Percentiles rank a stretch among this genome's conserved stretches.
Evolutionary conservation across 2,888 invertebrate species (phyloP).

Genomic region (Leptopilina syphax): DNA sequence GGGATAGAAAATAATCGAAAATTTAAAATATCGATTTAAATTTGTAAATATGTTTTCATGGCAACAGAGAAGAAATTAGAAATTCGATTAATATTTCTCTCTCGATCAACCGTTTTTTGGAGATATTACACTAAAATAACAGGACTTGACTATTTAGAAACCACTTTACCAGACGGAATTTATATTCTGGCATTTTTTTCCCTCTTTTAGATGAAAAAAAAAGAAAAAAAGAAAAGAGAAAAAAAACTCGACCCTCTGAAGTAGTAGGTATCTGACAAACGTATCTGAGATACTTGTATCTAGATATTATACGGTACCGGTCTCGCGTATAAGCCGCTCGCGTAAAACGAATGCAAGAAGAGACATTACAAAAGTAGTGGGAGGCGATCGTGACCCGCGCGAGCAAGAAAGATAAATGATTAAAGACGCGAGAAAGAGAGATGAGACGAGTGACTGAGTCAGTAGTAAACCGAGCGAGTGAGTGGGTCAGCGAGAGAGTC

Average conservation of each 20-base stretch:
- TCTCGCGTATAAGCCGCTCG: constrained; percentile 44
- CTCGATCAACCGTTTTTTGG: neutral
- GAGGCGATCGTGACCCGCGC: constrained; percentile 49
- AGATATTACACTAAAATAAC: constrained; percentile 2
- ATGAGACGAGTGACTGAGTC: constrained; percentile 42
- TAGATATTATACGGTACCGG: constrained; percentile 46
- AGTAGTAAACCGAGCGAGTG: constrained; percentile 41
- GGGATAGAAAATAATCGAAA: no score
- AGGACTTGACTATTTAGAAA: constrained; percentile 19
- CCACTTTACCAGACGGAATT: constrained; percentile 27
- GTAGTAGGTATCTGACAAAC: constrained; percentile 39
- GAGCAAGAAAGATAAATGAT: constrained; percentile 43
- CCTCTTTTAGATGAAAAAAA: no score
- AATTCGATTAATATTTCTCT: neutral
- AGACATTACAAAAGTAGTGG: constrained; percentile 48
- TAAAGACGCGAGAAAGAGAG: constrained; percentile 41
- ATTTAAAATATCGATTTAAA: no score
- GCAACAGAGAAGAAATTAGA: neutral
- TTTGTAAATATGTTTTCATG: no score
- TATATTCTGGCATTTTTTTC: constrained; percentile 16
- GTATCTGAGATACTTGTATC: constrained; percentile 47
- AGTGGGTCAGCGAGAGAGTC: constrained; percentile 31
- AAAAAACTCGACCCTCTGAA: constrained; percentile 38
- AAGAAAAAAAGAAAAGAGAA: no score
- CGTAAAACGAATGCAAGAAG: constrained; percentile 50